Base-by-base conservation (phyloP, 2,888 invertebrate genomes). In the Schizotus pectinicornis region DNA sequence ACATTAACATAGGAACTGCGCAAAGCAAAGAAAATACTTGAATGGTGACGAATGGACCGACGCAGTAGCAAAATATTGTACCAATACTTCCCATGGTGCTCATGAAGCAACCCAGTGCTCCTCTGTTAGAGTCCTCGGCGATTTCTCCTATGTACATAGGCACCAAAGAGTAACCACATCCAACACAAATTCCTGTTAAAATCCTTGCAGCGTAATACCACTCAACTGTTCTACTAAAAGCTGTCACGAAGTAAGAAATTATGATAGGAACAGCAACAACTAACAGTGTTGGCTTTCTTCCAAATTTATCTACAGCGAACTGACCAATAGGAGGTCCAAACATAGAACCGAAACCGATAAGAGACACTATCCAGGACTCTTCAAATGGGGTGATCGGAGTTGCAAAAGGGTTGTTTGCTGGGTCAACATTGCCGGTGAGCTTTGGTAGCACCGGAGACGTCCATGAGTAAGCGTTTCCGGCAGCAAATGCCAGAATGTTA, bases 71-170 rank as follows among this genome's bases (percentile, higher is more conserved):
- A 43, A 65, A 70, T 1, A 73, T 11, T 30, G 43, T 1, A 72
- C 72, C 0, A 61, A n/a, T 0, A 64, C 50, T 2, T 67, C 36
- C 13, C 68, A 70, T 22, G 2, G 68, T 60, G 1, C 66, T 64
- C 52, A 70, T 53, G 7, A 52, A 9, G 33, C 59, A 51, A 7
- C 42, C 36, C 5, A 59, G 11, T 7, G 90, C 86, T 0, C 95
- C 95, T 56, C 95, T 83, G 9, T 88, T 85, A 31, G 88, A 88
- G 51, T 88, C 86, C 82, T 92, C 88, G 3, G 93, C 86, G 33
- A 93, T 91, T 79, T 95, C 95, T 34, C 91, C 91, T 56, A 92
- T 86, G 79, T 94, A 95, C 85, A 94, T 90, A 0, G 94, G 93
- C 0, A 88, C 85, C 1, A 88, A 85, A 0, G 89, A 87, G 79